Conservation (phyloP, 2,113 vertebrate genomes). For the Arvicanthis niloticus region DNA sequence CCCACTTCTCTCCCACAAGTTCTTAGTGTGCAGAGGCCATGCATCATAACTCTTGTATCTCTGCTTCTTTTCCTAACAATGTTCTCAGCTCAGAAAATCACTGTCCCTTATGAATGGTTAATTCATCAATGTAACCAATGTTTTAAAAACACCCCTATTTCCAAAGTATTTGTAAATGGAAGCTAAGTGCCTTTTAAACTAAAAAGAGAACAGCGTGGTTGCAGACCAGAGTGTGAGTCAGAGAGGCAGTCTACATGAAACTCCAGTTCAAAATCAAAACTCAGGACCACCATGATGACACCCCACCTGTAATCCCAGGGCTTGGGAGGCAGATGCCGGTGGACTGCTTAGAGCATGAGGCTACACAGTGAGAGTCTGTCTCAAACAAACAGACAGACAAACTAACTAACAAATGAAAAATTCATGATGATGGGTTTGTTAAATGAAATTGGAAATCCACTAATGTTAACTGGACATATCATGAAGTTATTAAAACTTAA, state of each 20-base stretch:
- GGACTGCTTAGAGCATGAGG: background rate
- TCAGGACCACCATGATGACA: background rate
- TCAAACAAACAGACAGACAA: background rate
- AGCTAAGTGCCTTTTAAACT: background rate
- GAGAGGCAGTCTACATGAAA: background rate
- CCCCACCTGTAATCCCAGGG: background rate
- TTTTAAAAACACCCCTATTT: slow-evolving; percentile 21
- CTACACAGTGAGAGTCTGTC: background rate
- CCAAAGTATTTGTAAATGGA: slow-evolving; percentile 48
- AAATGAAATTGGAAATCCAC: slow-evolving; percentile 49
- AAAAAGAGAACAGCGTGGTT: background rate
- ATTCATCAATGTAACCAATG: slow-evolving; percentile 18
- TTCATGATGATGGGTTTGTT: slow-evolving; percentile 38
- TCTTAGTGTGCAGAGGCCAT: background rate
- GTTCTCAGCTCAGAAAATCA: slow-evolving; percentile 17
- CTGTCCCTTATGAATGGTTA: slow-evolving; percentile 20
- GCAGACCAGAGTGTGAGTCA: background rate
- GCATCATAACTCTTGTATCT: fast-evolving
- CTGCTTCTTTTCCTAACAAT: slow-evolving; percentile 17
- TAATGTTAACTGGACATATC: slow-evolving; percentile 46
- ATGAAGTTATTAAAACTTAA: slow-evolving; percentile 31
- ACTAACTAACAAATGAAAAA: slow-evolving; percentile 31
- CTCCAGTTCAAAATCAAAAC: slow-evolving; percentile 61
- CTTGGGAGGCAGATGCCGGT: background rate
- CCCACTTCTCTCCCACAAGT: background rate